Evolutionary conservation across 2,113 vertebrate genomes (phyloP).

Genomic region (Etia nguti): DNA sequence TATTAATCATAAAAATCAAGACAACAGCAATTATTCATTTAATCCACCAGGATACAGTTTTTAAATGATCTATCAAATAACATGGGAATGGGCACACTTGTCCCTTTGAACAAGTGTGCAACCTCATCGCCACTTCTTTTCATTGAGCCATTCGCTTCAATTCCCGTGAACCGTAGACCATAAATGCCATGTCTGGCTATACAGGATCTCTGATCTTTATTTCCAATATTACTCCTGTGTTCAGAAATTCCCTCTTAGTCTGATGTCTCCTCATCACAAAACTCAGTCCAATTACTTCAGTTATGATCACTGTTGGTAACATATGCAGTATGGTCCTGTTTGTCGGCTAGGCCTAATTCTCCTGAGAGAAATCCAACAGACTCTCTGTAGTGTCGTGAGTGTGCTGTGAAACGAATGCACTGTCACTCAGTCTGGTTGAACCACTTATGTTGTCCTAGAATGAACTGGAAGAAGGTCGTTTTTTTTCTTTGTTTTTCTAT

Average conservation of each 20-base stretch:
- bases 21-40: not conserved
- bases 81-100: no score
- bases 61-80: not conserved
- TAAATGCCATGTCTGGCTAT: not conserved
- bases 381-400: not conserved
- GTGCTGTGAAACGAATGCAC: not conserved
- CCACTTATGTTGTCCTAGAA: not conserved
- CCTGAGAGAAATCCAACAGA: not conserved
- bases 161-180: not conserved
- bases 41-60: not conserved
- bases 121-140: not conserved
- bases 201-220: not conserved
- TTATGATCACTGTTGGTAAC: not conserved
- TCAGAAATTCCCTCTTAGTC: not conserved
- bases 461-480: not conserved
- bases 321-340: not conserved
- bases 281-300: not conserved
- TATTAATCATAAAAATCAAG: not conserved
- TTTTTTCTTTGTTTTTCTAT: rapidly evolving
- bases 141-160: not conserved
- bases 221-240: not conserved
- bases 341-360: not conserved
- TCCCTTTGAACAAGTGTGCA: not conserved
- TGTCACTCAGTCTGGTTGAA: not conserved
- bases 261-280: not conserved